A percentile compares a stretch with the other conserved stretches of the same genome.
These are phyloP conservation scores for Hirudinaria manillensis DNA, from an alignment of 2,888 invertebrate species.

Conservation along the genomic window DNA sequence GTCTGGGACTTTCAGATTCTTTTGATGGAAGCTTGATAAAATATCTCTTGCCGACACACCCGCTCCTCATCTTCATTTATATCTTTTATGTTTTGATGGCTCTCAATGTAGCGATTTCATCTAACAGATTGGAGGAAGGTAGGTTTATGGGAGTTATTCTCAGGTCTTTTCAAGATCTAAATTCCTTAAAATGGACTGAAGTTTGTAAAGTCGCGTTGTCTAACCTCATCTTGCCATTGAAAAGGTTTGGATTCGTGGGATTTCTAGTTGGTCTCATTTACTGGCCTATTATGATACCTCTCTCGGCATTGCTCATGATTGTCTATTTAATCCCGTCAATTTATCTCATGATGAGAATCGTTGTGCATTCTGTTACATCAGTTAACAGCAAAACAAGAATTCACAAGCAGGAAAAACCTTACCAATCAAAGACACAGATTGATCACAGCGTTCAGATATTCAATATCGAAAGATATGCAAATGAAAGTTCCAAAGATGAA, in stretches of 20 bases:
- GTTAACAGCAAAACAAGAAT: conserved; percentile 18
- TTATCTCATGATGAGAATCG: conserved; percentile 47
- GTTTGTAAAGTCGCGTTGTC: conserved; percentile 45
- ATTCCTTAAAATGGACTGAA: conserved; percentile 45
- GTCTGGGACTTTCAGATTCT: conserved; percentile 38
- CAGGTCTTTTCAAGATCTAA: conserved; percentile 47
- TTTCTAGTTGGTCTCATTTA: conserved; percentile 45
- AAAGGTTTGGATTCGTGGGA: conserved; percentile 47
- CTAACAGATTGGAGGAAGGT: conserved; percentile 37
- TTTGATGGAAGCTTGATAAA: conserved; percentile 45
- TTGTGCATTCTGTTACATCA: conserved; percentile 42
- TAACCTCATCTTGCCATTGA: conserved; percentile 47
- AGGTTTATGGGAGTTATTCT: conserved; percentile 40
- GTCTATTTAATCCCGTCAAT: conserved; percentile 48
- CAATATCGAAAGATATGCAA: conserved; percentile 1
- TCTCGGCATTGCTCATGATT: conserved; percentile 43
- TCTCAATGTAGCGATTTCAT: conserved; percentile 43
- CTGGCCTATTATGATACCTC: conserved; percentile 43
- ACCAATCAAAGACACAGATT: conserved; percentile 9
- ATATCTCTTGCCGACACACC: conserved; percentile 47
- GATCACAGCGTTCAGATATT: conserved; percentile 25
- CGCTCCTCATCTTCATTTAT: conserved; percentile 47
- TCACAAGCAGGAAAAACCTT: conserved; percentile 24
- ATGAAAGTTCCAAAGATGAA: too few species aligned
- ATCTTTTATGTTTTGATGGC: conserved; percentile 45